These are phyloP conservation scores for Uria lomvia DNA, from an alignment of 2,113 vertebrate genomes.

Conservation along the genomic window DNA sequence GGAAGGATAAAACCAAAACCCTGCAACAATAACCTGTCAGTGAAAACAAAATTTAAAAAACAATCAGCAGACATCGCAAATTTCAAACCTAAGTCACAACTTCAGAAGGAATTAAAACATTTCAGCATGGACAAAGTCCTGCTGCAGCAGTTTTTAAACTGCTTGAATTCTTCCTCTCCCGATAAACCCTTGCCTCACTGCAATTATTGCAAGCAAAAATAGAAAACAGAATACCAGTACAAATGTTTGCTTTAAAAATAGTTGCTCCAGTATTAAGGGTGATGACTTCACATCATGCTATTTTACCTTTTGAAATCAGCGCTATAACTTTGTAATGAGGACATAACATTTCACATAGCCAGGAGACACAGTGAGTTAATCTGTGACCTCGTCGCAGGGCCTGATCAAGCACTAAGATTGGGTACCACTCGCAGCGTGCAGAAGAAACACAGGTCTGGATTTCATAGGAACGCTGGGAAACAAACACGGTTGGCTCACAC, in stretches of 20 bases:
- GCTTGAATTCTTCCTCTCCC: neutral
- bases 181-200: neutral
- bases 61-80: neutral
- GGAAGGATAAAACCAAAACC: neutral
- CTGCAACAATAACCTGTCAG: neutral
- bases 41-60: neutral
- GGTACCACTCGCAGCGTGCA: accelerated
- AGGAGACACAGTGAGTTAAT: neutral
- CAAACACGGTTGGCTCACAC: neutral
- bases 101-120: neutral
- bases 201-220: neutral
- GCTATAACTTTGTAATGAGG: neutral
- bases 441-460: neutral
- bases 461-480: neutral
- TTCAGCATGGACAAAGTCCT: neutral
- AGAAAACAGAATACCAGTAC: neutral
- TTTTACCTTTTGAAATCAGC: neutral
- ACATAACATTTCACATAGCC: neutral
- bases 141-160: neutral
- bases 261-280: neutral
- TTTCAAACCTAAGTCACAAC: neutral
- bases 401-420: accelerated
- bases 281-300: neutral
- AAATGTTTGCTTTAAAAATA: neutral
- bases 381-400: neutral